Evolutionary conservation across 2,797 vertebrate species (phyloP).

Genomic region (Echeneis naucrates): DNA sequence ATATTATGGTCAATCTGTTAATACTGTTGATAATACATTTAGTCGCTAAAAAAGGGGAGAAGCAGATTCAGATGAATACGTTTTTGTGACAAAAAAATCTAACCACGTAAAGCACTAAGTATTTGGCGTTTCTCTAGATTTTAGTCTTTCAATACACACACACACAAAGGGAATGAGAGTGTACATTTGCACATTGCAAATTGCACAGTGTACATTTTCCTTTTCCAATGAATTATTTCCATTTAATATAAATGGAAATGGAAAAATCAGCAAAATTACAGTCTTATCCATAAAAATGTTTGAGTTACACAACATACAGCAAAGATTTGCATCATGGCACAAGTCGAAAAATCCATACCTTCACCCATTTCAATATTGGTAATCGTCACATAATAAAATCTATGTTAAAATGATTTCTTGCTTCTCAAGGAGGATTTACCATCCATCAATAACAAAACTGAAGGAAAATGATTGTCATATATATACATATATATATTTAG

Average conservation of each 20-base stretch:
- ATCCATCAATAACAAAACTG: too few relatives aligned
- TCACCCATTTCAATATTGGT: too few relatives aligned
- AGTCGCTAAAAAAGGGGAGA: slow-evolving; percentile 31
- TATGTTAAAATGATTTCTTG: too few relatives aligned
- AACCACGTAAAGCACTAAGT: slow-evolving; percentile 50
- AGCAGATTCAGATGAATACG: slow-evolving; percentile 25
- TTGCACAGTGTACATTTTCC: slow-evolving; percentile 33
- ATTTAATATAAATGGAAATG: slow-evolving; percentile 57
- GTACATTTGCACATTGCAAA: slow-evolving; percentile 58
- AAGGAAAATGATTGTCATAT: too few relatives aligned
- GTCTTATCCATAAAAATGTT: slow-evolving; percentile 74
- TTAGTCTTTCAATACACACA: slow-evolving; percentile 43
- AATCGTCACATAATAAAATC: too few relatives aligned
- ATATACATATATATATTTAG: too few relatives aligned
- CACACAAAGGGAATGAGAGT: slow-evolving; percentile 40
- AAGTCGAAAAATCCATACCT: too few relatives aligned
- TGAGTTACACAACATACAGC: slow-evolving; percentile 73
- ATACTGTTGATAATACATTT: slow-evolving; percentile 20
- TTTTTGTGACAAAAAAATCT: slow-evolving; percentile 24
- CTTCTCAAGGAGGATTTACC: too few relatives aligned
- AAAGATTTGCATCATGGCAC: too few relatives aligned
- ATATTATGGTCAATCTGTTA: slow-evolving; percentile 1
- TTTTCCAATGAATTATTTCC: slow-evolving; percentile 51
- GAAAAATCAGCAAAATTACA: slow-evolving; percentile 57
- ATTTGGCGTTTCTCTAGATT: slow-evolving; percentile 40